Evolutionary conservation across 2,113 vertebrate genomes (phyloP), one percentile per base, ranked within the genome.

Genomic region (Haemorhous mexicanus): DNA sequence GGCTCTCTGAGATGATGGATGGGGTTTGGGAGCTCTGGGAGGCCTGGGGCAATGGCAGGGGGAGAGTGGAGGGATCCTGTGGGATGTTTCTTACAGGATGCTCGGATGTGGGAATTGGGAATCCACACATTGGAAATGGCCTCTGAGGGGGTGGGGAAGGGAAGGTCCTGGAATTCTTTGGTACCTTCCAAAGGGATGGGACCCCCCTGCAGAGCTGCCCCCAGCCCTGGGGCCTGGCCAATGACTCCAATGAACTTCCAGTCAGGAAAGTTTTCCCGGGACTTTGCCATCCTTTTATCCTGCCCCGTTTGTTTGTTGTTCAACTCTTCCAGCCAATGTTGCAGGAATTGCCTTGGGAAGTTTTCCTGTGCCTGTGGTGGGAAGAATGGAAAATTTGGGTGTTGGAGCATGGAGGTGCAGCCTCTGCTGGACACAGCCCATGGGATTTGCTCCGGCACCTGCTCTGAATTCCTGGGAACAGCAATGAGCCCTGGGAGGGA

Each of bases 291-390:
- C 37, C 26, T 68, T 59, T 50, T 43, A 2, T 44, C 9, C 32
- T 14, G 16, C 62, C 5, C 13, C 0, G 0, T 68, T 47, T 2
- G 2, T 46, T 73, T 41, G 24, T 64, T 33, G 28, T 41, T 49
- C 12, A 3, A 0, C 16, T 49, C 24, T 18, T 43, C 52, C 37
- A 27, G 44, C 24, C 43, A 13, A 7, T 0, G 0, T 8, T n/a
- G 50, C 35, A 22, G 72, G 62, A 76, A 37, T 76, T 44, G 3
- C 26, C 32, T 26, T 26, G 53, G 62, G 44, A 37, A 76, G 8
- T 32, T 43, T 50, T 18, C 32, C 61, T 4, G 0, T 4, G 9
- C 10, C 43, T 47, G 70, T 20, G 44, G 10, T 2, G 2, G 37
- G 37, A 30, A 1, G 8, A 35, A 67, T 3, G 62, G 72, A 22